Evolutionary conservation across 2,797 vertebrate genomes (phyloP), one percentile per base, ranked within the genome.

Genomic region (Malurus leucopterus): DNA sequence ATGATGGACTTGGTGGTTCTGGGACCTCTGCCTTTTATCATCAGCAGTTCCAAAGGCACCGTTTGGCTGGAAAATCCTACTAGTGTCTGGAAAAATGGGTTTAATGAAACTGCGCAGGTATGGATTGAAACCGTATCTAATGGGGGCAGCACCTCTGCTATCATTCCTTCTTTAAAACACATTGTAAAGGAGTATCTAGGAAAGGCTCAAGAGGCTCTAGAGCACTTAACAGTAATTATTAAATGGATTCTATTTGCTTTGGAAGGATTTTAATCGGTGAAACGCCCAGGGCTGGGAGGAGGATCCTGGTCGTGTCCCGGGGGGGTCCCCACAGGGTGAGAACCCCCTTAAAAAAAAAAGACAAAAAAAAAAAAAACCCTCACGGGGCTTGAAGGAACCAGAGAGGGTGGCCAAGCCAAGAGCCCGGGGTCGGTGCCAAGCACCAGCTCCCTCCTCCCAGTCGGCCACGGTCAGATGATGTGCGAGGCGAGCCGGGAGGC

Each of bases 401-500:
- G 93, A 86, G 84, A n/a, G 36, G 78, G 73, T 38, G 47, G 91
- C 43, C 77, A 65, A 95, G 94, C 95, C 95, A 96, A 96, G 90
- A 97, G 82, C 63, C 82, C 63, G 89, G 69, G 24, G 92, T 55
- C 11, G 59, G 64, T 91, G 96, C 96, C 94, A 96, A 96, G 80
- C 77, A 73, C 80, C 71, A 88, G 92, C 92, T 91, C 89, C 90
- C 90, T 89, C 69, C 83, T 94, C 92, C 88, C 67, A 49, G 49
- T 70, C 44, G 24, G 97, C 96, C 96, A 96, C 90, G 96, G 96
- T 97, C 97, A 96, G 97, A 98, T 98, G 98, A 98, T 97, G 97
- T 97, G 96, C 88, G 94, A 97, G 93, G 75, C 62, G 82, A 95
- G 96, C 96, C 84, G 96, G 97, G 96, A 96, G 96, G 96, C 98